Conservation (phyloP, 2,797 vertebrate species). For the Siniperca scherzeri region DNA sequence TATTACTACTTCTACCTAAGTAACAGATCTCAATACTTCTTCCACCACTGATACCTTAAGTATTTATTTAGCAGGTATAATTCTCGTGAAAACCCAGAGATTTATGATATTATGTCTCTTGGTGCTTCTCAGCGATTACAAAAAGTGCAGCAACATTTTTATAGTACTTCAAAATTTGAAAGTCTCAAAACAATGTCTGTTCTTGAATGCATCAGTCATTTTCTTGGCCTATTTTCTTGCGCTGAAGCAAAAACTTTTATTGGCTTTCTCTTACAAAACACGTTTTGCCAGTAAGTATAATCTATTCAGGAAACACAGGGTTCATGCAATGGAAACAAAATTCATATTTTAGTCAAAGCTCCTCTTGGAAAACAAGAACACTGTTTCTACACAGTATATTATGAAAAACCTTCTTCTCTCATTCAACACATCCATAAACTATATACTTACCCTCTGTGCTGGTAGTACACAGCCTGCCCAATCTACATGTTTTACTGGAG, state of each 20-base stretch:
- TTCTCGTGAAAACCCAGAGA: background rate
- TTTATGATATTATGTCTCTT: background rate
- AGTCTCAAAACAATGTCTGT: background rate
- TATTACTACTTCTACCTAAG: background rate
- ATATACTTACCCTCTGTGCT: slow-evolving; percentile 30
- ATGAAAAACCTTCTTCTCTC: slow-evolving; percentile 28
- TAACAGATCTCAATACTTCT: background rate
- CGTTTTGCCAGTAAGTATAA: background rate
- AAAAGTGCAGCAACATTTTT: background rate
- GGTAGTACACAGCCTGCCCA: slow-evolving; percentile 28
- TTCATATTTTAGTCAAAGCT: slow-evolving; percentile 6
- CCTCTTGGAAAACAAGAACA: slow-evolving; percentile 8
- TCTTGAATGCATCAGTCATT: slow-evolving; percentile 9
- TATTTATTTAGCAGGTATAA: background rate
- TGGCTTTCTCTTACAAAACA: background rate
- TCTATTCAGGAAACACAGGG: slow-evolving; percentile 24
- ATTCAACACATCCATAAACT: slow-evolving; percentile 56
- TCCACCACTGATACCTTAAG: background rate
- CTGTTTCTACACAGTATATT: slow-evolving; percentile 6
- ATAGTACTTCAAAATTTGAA: background rate
- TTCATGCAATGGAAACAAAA: slow-evolving; percentile 16
- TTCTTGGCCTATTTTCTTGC: slow-evolving; percentile 13
- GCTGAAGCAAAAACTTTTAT: slow-evolving; percentile 1
- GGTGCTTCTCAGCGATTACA: background rate
- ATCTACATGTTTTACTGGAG: slow-evolving; percentile 46